These are phyloP conservation scores for Pollenia amentaria DNA, from an alignment of 2,888 invertebrate species.

Conservation along the genomic window DNA sequence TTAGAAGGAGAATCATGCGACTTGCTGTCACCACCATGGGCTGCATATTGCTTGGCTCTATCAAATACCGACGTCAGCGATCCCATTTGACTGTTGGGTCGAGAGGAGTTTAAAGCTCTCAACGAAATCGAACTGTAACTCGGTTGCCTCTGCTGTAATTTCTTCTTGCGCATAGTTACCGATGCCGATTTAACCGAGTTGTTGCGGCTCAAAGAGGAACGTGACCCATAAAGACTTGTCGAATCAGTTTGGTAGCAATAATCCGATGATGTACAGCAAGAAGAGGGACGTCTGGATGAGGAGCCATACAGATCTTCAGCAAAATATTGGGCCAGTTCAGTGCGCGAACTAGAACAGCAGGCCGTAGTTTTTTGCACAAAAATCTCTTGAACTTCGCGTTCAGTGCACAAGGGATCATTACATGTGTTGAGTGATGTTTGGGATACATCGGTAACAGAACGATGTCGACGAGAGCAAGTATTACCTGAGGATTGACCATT, in stretches of 20 bases:
- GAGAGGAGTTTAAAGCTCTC: conserved; percentile 82
- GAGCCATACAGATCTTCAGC: conserved; percentile 84
- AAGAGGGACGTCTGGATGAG: conserved; percentile 81
- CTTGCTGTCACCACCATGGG: conserved; percentile 75
- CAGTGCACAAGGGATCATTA: conserved; percentile 82
- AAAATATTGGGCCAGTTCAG: conserved; percentile 84
- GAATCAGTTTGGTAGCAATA: conserved; percentile 84
- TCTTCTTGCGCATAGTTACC: conserved; percentile 81
- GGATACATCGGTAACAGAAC: conserved; percentile 83
- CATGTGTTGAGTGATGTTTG: conserved; percentile 81
- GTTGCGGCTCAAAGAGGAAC: conserved; percentile 83
- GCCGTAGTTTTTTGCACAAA: conserved; percentile 80
- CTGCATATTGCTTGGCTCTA: conserved; percentile 80
- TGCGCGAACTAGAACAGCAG: conserved; percentile 82
- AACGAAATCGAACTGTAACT: conserved; percentile 83
- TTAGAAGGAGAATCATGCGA: conserved; percentile 79
- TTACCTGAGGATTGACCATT: conserved; percentile 77
- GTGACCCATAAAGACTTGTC: conserved; percentile 84
- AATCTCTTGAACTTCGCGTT: conserved; percentile 83
- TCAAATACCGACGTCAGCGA: conserved; percentile 84
- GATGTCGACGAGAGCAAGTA: conserved; percentile 81
- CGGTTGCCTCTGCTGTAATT: conserved; percentile 82
- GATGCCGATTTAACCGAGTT: conserved; percentile 84
- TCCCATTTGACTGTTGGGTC: conserved; percentile 81
- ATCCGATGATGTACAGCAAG: conserved; percentile 84